phyloP scores from a whole-genome alignment of 2,113 vertebrate species.

The Okapia johnstoni region DNA sequence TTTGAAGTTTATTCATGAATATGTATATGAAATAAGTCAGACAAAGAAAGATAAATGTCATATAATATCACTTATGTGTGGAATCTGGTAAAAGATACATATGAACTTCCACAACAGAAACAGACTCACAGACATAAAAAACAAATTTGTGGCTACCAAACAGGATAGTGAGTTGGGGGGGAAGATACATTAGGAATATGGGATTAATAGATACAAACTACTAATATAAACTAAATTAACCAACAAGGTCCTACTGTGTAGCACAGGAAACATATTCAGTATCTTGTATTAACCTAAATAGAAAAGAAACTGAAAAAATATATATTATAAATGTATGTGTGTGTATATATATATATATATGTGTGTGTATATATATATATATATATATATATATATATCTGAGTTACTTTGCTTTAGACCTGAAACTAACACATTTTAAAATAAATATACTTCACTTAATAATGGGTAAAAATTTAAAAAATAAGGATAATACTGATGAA shows the following conservation, averaged over 20 bases:
- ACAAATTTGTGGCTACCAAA: neutral
- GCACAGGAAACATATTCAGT: neutral
- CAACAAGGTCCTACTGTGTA: neutral
- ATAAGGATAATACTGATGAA: neutral
- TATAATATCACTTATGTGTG: neutral
- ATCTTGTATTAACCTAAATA: neutral
- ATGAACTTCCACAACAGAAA: neutral
- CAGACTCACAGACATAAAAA: neutral
- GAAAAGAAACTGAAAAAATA: neutral
- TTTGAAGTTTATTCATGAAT: neutral
- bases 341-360: neutral
- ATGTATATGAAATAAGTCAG: neutral
- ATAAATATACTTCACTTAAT: neutral
- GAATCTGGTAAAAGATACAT: neutral
- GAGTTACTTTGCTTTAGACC: neutral
- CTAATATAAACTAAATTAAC: neutral
- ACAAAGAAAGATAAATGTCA: neutral
- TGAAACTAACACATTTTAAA: neutral
- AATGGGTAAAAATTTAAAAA: neutral
- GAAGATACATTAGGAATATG: neutral
- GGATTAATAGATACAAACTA: neutral
- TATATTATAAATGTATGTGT: neutral
- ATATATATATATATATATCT: neutral
- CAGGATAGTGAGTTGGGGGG: neutral
- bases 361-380: neutral